A percentile compares a stretch with the other conserved stretches of the same genome.
Conservation (phyloP, 2,888 invertebrate genomes). For the Acanthacorydalis orientalis region DNA sequence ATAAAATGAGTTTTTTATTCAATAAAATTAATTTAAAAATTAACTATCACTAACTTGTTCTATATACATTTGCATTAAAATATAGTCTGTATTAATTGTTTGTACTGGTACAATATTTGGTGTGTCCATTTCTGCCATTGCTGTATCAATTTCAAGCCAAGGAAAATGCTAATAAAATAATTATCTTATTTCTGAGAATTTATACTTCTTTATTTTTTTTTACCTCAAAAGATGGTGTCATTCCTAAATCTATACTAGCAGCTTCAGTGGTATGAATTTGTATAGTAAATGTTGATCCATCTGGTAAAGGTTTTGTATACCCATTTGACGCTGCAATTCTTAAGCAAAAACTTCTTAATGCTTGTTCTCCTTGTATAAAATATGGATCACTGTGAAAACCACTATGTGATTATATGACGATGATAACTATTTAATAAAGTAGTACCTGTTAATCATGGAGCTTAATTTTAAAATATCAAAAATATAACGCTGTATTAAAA, state of each 20-base stretch:
- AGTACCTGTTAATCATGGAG: constrained; percentile 16
- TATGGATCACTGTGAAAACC: constrained; percentile 32
- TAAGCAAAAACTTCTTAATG: constrained; percentile 40
- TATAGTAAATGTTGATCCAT: constrained; percentile 40
- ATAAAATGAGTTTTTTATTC: no score
- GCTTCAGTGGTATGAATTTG: constrained; percentile 40
- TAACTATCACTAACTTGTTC: constrained; percentile 10
- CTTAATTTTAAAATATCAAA: constrained; percentile 24
- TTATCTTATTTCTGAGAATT: neutral
- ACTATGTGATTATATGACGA: neutral
- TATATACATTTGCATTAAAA: constrained; percentile 23
- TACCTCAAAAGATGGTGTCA: constrained; percentile 32
- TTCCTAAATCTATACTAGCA: constrained; percentile 34
- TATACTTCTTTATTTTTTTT: constrained; percentile 1
- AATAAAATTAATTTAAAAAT: no score
- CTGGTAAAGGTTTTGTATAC: constrained; percentile 32
- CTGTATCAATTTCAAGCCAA: constrained; percentile 25
- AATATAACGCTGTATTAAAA: constrained; percentile 28
- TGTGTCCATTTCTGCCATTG: constrained; percentile 14
- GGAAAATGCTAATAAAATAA: constrained; percentile 25
- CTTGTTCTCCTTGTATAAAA: constrained; percentile 41
- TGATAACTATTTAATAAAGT: constrained; percentile 7
- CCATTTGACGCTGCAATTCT: constrained; percentile 32
- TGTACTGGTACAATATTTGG: constrained; percentile 28
- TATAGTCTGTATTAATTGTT: constrained; percentile 23